phyloP scores from a whole-genome alignment of 2,888 invertebrate genomes.

The Trissolcus brochymenae region DNA sequence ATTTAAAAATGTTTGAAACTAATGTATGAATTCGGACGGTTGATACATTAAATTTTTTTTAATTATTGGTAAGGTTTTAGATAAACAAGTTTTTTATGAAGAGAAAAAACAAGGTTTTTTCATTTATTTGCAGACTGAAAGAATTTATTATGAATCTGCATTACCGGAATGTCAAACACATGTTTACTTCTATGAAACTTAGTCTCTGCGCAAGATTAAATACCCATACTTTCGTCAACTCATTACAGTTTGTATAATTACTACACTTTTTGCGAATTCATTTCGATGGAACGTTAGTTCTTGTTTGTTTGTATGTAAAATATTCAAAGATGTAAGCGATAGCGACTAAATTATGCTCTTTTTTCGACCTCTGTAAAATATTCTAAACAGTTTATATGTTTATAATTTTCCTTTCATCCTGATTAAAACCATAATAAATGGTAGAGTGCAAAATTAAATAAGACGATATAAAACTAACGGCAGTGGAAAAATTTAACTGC shows the following conservation, averaged over 20 bases:
- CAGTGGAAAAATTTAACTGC: constrained; percentile 17
- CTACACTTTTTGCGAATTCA: not conserved
- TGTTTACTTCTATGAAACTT: constrained; percentile 9
- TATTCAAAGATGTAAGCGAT: too few relatives aligned
- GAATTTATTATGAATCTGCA: too few relatives aligned
- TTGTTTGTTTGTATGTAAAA: not conserved
- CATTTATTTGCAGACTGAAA: too few relatives aligned
- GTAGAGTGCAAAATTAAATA: constrained; percentile 7
- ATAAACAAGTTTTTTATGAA: too few relatives aligned
- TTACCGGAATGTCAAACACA: constrained; percentile 11
- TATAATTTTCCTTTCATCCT: constrained; percentile 5
- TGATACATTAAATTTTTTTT: too few relatives aligned
- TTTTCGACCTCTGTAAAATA: too few relatives aligned
- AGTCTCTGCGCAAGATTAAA: constrained; percentile 12
- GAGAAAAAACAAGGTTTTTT: too few relatives aligned
- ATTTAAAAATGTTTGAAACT: too few relatives aligned
- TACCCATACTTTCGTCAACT: constrained; percentile 8
- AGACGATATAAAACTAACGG: constrained; percentile 14
- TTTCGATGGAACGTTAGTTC: not conserved
- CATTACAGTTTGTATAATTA: not conserved
- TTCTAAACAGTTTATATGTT: not conserved
- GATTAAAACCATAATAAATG: constrained; percentile 6
- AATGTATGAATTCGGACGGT: too few relatives aligned
- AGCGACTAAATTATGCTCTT: too few relatives aligned
- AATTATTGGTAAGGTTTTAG: too few relatives aligned